A percentile compares a stretch with the other conserved stretches of the same genome.
Evolutionary conservation across 1,140 invertebrate genomes (phyloP).

Genomic region (Leucophenga varia): DNA sequence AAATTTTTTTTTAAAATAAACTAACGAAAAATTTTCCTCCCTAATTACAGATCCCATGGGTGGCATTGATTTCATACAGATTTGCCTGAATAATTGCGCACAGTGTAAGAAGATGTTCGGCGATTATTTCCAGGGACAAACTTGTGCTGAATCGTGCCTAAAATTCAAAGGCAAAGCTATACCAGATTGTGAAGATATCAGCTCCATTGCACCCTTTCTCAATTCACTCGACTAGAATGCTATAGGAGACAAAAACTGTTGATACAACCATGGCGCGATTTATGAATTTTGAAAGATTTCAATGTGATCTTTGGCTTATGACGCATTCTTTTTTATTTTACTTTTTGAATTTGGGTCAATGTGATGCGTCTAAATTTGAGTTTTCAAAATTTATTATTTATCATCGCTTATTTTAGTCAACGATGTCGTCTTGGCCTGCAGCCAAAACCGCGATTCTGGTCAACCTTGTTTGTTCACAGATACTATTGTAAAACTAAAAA

Average conservation of each 20-base stretch:
- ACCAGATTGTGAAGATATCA: slow-evolving; percentile 79
- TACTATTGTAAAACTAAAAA: too few species aligned
- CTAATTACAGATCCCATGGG: slow-evolving; percentile 37
- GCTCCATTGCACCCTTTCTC: slow-evolving; percentile 77
- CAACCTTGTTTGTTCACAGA: too few species aligned
- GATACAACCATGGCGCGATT: slow-evolving; percentile 3
- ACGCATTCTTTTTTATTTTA: slow-evolving; percentile 25
- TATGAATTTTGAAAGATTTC: background rate
- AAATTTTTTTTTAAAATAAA: background rate
- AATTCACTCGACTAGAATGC: slow-evolving; percentile 58
- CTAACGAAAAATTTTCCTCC: background rate
- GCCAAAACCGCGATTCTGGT: too few species aligned
- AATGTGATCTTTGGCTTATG: slow-evolving; percentile 25
- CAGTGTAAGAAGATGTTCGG: slow-evolving; percentile 87
- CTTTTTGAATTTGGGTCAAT: slow-evolving; percentile 36
- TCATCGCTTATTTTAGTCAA: too few species aligned
- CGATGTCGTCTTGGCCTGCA: too few species aligned
- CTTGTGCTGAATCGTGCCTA: slow-evolving; percentile 79
- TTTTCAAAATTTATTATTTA: too few species aligned
- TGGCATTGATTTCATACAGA: slow-evolving; percentile 51
- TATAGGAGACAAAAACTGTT: background rate
- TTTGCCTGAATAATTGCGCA: slow-evolving; percentile 82
- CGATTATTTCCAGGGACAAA: slow-evolving; percentile 78
- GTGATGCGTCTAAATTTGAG: slow-evolving; percentile 9
- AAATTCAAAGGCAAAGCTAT: slow-evolving; percentile 79